Evolutionary conservation across 2,888 invertebrate species (phyloP).

Genomic region (Pollenia amentaria): DNA sequence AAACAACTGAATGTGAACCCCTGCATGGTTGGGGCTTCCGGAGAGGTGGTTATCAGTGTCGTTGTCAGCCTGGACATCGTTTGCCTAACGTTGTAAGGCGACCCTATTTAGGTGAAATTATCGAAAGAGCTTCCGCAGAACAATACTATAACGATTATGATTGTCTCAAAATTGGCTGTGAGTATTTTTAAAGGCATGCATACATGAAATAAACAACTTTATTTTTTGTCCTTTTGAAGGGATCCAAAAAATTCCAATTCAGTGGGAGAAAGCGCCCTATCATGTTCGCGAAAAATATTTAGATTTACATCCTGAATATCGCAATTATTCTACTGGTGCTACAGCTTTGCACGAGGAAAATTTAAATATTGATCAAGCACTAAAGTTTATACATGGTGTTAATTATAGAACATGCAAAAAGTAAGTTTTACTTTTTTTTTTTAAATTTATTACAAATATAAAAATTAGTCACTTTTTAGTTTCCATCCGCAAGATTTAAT

Average conservation of each 20-base stretch:
- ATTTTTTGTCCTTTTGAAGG: constrained; percentile 85
- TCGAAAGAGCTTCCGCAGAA: constrained; percentile 96
- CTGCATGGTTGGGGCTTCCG: constrained; percentile 98
- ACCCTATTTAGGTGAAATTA: constrained; percentile 96
- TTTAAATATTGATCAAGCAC: constrained; percentile 90
- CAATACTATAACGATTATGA: constrained; percentile 97
- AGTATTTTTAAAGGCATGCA: constrained; percentile 82
- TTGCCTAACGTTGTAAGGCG: constrained; percentile 94
- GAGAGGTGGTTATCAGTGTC: constrained; percentile 97
- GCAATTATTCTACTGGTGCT: constrained; percentile 89
- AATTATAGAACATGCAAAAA: constrained; percentile 86
- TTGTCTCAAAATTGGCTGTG: constrained; percentile 96
- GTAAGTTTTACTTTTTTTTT: constrained; percentile 77
- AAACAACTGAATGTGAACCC: constrained; percentile 98
- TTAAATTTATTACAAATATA: background rate
- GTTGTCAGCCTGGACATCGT: constrained; percentile 95
- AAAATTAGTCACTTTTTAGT: constrained; percentile 82
- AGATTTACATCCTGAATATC: constrained; percentile 90
- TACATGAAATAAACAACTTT: background rate
- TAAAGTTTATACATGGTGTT: constrained; percentile 91
- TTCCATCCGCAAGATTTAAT: constrained; percentile 90
- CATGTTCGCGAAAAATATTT: constrained; percentile 90
- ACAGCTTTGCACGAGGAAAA: constrained; percentile 88
- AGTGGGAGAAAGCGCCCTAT: constrained; percentile 91
- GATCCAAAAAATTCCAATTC: constrained; percentile 93